These are phyloP conservation scores for Machimus rusticus DNA, from an alignment of 2,888 invertebrate genomes.

Conservation along the genomic window DNA sequence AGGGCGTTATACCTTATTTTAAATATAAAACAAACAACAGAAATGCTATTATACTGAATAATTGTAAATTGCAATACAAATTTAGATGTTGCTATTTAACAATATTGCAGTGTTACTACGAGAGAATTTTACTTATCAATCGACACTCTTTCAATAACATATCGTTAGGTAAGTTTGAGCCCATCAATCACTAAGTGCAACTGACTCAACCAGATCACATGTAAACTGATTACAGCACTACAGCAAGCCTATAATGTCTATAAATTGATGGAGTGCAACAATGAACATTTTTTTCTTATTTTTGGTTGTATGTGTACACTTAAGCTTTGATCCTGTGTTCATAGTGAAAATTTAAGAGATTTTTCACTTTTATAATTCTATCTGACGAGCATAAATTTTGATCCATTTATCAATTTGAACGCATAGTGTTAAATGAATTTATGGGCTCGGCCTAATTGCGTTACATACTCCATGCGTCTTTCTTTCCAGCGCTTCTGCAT, in stretches of 20 bases:
- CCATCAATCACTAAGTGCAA: not conserved
- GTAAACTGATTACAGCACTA: not conserved
- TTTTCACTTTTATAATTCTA: slow-evolving; percentile 5
- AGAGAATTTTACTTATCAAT: not conserved
- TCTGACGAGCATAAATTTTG: not conserved
- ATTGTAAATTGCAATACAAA: not conserved
- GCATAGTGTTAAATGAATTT: slow-evolving; percentile 36
- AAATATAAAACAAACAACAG: not conserved
- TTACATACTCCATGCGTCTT: not conserved
- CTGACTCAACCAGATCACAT: not conserved
- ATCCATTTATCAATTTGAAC: slow-evolving; percentile 24
- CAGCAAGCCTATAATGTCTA: not conserved
- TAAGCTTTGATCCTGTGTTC: not conserved
- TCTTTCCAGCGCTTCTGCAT: not conserved
- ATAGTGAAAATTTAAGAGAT: slow-evolving; percentile 2
- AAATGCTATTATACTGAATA: not conserved
- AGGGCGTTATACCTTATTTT: not conserved
- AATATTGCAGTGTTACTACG: not conserved
- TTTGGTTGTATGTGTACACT: not conserved
- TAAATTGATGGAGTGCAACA: not conserved
- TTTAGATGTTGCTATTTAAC: not conserved
- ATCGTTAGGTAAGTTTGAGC: not conserved
- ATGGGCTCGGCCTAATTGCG: slow-evolving; percentile 25
- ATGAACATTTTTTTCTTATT: not conserved
- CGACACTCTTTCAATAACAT: not conserved